phyloP scores from a whole-genome alignment of 2,888 invertebrate species.

The Neoaliturus tenellus region DNA sequence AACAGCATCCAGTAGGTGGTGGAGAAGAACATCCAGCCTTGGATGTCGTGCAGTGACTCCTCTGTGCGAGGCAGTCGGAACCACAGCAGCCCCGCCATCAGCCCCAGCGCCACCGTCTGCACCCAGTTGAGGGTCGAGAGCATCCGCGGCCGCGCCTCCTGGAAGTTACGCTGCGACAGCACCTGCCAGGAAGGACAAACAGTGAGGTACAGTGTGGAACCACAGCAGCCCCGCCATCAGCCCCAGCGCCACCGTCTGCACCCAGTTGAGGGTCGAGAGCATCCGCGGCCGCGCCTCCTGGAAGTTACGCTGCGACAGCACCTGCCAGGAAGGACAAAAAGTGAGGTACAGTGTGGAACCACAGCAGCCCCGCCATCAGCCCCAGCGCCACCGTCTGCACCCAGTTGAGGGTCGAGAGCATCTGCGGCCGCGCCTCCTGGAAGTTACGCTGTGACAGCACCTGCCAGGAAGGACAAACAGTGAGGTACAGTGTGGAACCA shows the following conservation, averaged over 20 bases:
- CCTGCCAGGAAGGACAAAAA: constrained; percentile 69
- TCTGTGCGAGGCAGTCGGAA: constrained; percentile 86
- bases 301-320: constrained; percentile 85
- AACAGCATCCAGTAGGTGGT: constrained; percentile 90
- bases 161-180: constrained; percentile 84
- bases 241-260: constrained; percentile 84
- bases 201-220: no score
- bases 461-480: constrained; percentile 71
- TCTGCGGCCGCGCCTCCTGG: constrained; percentile 83
- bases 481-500: constrained; percentile 87
- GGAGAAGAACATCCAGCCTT: constrained; percentile 91
- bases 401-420: constrained; percentile 87
- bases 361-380: constrained; percentile 83
- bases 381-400: constrained; percentile 84
- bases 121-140: constrained; percentile 86
- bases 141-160: constrained; percentile 85
- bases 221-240: constrained; percentile 85
- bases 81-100: constrained; percentile 87
- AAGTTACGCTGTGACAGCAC: constrained; percentile 86
- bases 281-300: constrained; percentile 85
- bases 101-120: constrained; percentile 83
- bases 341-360: constrained; percentile 85
- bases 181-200: constrained; percentile 71
- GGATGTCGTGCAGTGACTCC: constrained; percentile 84
- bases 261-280: constrained; percentile 86